These are phyloP conservation scores for Oscarella lobularis DNA, from an alignment of 37 sponge, comb jelly and placozoan species.

Conservation along the genomic window DNA sequence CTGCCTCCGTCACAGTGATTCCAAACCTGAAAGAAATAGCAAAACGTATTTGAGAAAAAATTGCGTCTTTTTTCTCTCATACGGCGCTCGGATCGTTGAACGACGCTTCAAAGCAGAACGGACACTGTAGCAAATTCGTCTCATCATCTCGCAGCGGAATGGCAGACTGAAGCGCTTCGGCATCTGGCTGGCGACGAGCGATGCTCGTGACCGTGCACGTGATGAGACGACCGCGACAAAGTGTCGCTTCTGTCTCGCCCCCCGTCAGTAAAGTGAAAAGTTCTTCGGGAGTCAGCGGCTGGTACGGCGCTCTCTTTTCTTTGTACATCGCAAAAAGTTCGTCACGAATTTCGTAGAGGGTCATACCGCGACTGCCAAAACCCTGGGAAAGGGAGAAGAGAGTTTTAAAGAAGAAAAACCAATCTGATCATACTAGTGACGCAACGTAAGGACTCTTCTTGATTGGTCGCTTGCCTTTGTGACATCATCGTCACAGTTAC, in stretches of 20 bases:
- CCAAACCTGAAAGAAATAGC: constrained; percentile 57
- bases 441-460: not conserved
- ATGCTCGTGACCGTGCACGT: constrained; percentile 76
- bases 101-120: constrained; percentile 66
- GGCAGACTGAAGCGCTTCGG: constrained; percentile 61
- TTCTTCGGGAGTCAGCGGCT: constrained; percentile 51
- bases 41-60: not conserved
- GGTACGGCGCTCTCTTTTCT: constrained; percentile 49
- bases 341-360: constrained; percentile 89
- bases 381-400: constrained; percentile 21
- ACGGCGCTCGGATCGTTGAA: constrained; percentile 62
- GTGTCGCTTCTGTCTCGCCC: constrained; percentile 32
- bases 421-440: not conserved
- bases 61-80: not conserved
- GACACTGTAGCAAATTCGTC: constrained; percentile 76
- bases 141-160: constrained; percentile 52
- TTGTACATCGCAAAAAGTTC: constrained; percentile 74
- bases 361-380: constrained; percentile 75
- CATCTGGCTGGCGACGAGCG: constrained; percentile 54
- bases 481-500: no score
- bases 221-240: not conserved
- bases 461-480: no score
- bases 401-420: not conserved
- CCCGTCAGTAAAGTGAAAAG: constrained; percentile 65
- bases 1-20: constrained; percentile 83